A percentile compares a stretch with the other conserved stretches of the same genome.
Conservation (phyloP, 2,113 vertebrate species). For the Phalacrocorax brasilianus region DNA sequence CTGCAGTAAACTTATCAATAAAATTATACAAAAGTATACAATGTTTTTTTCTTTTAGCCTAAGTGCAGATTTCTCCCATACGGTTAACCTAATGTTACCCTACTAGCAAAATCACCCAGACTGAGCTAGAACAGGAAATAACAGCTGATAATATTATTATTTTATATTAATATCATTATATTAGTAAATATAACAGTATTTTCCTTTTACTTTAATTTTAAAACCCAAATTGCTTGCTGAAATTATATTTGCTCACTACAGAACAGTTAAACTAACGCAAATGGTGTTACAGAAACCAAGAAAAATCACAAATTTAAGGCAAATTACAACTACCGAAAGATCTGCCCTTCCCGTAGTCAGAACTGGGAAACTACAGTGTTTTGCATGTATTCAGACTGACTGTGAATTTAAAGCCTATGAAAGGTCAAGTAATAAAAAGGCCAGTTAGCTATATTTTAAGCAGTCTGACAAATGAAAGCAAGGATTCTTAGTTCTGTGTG, state of each 20-base stretch:
- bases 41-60: not conserved
- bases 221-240: not conserved
- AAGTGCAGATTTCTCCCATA: not conserved
- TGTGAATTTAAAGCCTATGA: not conserved
- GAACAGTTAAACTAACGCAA: not conserved
- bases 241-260: not conserved
- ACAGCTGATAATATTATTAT: not conserved
- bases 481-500: not conserved
- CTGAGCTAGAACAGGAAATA: not conserved
- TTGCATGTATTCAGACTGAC: not conserved
- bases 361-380: not conserved
- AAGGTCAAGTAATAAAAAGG: not conserved
- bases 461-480: not conserved
- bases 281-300: not conserved
- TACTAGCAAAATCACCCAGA: not conserved
- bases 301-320: not conserved
- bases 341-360: not conserved
- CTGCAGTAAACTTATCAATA: not conserved
- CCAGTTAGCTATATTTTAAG: not conserved
- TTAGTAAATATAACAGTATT: not conserved
- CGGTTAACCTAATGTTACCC: not conserved
- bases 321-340: not conserved
- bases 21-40: not conserved
- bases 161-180: not conserved
- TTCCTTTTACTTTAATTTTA: not conserved